phyloP scores from a whole-genome alignment of 2,888 invertebrate genomes.

The Melipona bicolor region DNA sequence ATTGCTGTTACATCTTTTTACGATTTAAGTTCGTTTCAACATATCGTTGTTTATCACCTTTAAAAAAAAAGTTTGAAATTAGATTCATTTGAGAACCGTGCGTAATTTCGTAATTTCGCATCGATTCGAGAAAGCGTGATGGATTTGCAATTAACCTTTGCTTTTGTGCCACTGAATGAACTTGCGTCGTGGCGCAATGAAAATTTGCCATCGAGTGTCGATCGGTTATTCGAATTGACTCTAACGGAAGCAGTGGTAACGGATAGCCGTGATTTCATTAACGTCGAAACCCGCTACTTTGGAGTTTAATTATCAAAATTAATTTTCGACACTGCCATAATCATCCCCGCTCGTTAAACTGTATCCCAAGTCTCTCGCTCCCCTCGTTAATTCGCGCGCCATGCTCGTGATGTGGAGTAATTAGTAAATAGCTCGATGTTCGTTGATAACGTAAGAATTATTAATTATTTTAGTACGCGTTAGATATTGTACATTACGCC shows the following conservation, averaged over 20 bases:
- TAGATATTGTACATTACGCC: no score
- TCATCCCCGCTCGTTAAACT: conserved; percentile 14
- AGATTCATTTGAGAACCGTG: no score
- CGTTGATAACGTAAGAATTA: background rate
- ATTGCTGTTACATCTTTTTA: no score
- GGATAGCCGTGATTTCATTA: conserved; percentile 31
- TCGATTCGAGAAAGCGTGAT: background rate
- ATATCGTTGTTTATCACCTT: no score
- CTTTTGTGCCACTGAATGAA: background rate
- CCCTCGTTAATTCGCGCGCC: background rate
- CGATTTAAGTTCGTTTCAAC: no score
- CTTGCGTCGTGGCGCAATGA: background rate
- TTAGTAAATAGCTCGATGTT: background rate
- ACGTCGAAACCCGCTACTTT: conserved; percentile 7
- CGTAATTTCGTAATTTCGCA: no score
- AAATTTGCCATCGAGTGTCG: conserved; percentile 8
- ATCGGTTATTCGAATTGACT: conserved; percentile 12
- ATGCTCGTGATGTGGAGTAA: background rate
- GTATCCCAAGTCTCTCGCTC: background rate
- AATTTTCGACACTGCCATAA: background rate
- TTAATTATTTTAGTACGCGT: background rate
- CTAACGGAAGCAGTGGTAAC: conserved; percentile 12
- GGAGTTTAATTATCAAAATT: conserved; percentile 12
- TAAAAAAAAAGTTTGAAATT: no score
- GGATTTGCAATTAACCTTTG: conserved; percentile 1